Evolutionary conservation across 2,888 invertebrate genomes (phyloP), one percentile per base, ranked within the genome.

Genomic region (Andrena bucephala): DNA sequence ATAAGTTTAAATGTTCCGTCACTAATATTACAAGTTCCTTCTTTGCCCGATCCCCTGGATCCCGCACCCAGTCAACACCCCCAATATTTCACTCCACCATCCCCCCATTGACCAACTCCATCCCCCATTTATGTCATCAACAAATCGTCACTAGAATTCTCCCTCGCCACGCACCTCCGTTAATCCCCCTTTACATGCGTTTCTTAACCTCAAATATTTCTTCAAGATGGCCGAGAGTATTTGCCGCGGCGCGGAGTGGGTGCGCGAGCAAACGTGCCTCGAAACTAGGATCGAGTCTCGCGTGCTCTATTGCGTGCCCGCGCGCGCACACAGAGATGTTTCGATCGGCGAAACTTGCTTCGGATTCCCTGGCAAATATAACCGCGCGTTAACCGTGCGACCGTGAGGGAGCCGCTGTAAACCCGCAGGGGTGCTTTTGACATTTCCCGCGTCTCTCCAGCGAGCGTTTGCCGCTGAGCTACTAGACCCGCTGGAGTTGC

Each of bases 311-410:
- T 65, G 50, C 31, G 60, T 48, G 20, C 68, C 48, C 42, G 42
- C 69, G 67, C 57, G 52, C 54, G 57, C 57, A 67, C 54, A 70
- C 54, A 67, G 48, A 57, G 59, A 65, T 70, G 77, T 83, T 77
- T 73, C 77, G 73, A 78, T 81, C 59, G 77, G 16, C 62, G 73
- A 57, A 82, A 82, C 71, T 84, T 83, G 76, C 76, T 63, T 87
- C 86, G 82, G 76, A 84, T 80, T 83, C 54, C 63, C 72, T 50
- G 57, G 68, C 79, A 83, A 77, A 84, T 79, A 85, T 59, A 84
- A 50, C 67, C 73, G 36, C 20, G 16, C 75, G 72, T 80, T 80
- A 77, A 85, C 72, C 66, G 33, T 54, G n/a, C 66, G 69, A 67
- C 27, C 33, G 42, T 13, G 65, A 13, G 52, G 1, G 16, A 67